Base-by-base conservation (phyloP, 2,888 invertebrate species). In the Drosophila engyochracea region DNA sequence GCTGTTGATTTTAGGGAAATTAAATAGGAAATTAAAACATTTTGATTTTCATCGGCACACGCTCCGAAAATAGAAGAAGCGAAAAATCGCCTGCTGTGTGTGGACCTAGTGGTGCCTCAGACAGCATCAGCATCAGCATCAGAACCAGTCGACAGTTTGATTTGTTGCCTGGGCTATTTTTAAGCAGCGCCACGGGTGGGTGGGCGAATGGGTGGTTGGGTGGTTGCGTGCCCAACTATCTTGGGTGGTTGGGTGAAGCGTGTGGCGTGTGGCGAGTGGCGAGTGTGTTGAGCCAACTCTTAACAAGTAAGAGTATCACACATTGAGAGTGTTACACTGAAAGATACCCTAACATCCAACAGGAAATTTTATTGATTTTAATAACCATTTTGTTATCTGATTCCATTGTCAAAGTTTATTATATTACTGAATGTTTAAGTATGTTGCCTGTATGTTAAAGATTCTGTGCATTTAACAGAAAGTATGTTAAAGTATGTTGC, bases 21-120 rank as follows among this genome's bases (percentile, higher is more conserved):
- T 62, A 74, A 77, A 78, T 61, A 52, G 41, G 67, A 68, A 79
- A 79, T 79, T 66, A 79, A 70, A 78, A 74, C 60, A 74, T 74
- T 66, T 77, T 70, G 47, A 78, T 41, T 66, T 77, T 70, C 51
- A 78, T 41, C 67, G 63, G 62, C 51, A 52, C 65, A 77, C 62
- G 66, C 63, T 57, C 28, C 39, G 30, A 79, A 79, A 79, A 79
- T 79, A 79, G 75, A 54, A 61, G 30, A 58, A 54, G 19, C 41
- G n/a, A 28, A 22, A 31, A 30, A 49, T 44, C 58, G 64, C 77
- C 64, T 61, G 77, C 79, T 77, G 78, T 60, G 77, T 58, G 64
- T 64, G 39, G 49, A 69, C 59, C 47, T 77, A 28, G 35, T 22
- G 22, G 9, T 57, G 57, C 39, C 55, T 37, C 55, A 37, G 55